Evolutionary conservation across 35 echinoderm and acorn worm species (phyloP), one percentile per base, ranked within the genome.

Genomic region (Heliocidaris erythrogramma): DNA sequence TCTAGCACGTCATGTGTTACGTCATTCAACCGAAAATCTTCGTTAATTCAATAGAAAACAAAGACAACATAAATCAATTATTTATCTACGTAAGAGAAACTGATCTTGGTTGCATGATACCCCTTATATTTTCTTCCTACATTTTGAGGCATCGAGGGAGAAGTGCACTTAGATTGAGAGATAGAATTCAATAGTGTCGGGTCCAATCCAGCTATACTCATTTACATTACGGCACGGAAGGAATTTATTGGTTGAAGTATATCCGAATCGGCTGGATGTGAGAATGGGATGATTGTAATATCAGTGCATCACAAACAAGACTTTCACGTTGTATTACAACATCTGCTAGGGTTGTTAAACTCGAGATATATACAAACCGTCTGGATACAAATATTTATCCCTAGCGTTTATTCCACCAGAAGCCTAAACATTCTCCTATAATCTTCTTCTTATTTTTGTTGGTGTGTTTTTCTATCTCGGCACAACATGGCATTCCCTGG

Each of bases 321-420:
- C 65, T n/a, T 78, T 78, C 65, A 78, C 65, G 65, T 78, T 78
- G 65, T 78, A 78, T 78, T 78, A 78, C 65, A 21, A n/a, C 65
- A 78, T 78, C 65, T 78, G 65, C n/a, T 78, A 78, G 65, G 65
- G 65, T 78, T 78, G 27, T 78, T 78, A 78, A 78, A 78, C 65
- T 78, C 65, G 18, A 78, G 65, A 78, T 78, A 78, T 78, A 78
- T 21, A 78, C 18, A 78, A 78, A 78, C 65, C 65, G 65, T 78
- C 65, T 78, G 65, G 65, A 8, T 78, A 78, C 65, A 78, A 78
- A 78, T 78, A 78, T 78, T 78, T 78, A 78, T 78, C 0, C 65
- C 65, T 24, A 78, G 21, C 14, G 65, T 78, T 24, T 78, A 78
- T 78, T 78, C 65, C 65, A 27, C 65, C 18, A 7, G 65, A 24